phyloP scores from a whole-genome alignment of 2,888 invertebrate species.

The Oithona nana region DNA sequence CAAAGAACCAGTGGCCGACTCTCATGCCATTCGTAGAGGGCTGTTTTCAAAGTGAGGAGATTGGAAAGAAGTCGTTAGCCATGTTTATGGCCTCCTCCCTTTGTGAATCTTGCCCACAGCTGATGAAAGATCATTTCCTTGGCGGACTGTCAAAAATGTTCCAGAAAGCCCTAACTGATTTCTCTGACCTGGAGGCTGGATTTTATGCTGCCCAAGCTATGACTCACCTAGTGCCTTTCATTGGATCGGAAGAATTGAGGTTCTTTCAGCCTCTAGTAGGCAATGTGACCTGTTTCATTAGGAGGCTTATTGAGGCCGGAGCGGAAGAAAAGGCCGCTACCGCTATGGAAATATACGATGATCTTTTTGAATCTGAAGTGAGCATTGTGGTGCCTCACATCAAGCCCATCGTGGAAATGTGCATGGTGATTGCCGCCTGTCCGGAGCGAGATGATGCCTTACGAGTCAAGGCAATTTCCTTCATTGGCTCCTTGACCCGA shows the following conservation, averaged over 20 bases:
- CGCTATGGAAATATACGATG: constrained; percentile 43
- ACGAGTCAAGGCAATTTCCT: constrained; percentile 45
- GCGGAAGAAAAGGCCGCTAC: constrained; percentile 39
- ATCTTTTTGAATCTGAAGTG: constrained; percentile 40
- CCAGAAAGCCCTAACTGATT: constrained; percentile 33
- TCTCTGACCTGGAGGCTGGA: constrained; percentile 28
- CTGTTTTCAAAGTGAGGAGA: constrained; percentile 30
- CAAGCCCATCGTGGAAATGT: constrained; percentile 42
- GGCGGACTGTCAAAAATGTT: constrained; percentile 34
- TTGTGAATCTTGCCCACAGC: constrained; percentile 43
- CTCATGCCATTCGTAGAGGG: constrained; percentile 25
- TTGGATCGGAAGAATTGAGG: constrained; percentile 40
- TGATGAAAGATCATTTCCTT: constrained; percentile 34
- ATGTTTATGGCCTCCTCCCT: neutral
- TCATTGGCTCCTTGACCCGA: constrained; percentile 43
- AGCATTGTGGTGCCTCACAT: constrained; percentile 42
- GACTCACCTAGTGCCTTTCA: constrained; percentile 42
- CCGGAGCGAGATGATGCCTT: constrained; percentile 37
- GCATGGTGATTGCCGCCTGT: constrained; percentile 41
- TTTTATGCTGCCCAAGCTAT: constrained; percentile 44
- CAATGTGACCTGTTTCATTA: constrained; percentile 40
- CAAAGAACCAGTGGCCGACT: constrained; percentile 43
- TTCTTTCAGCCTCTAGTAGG: constrained; percentile 37
- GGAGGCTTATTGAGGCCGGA: constrained; percentile 35
- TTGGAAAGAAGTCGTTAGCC: constrained; percentile 21